These are phyloP conservation scores for Microplitis demolitor DNA, from an alignment of 1,140 invertebrate species.

Conservation along the genomic window DNA sequence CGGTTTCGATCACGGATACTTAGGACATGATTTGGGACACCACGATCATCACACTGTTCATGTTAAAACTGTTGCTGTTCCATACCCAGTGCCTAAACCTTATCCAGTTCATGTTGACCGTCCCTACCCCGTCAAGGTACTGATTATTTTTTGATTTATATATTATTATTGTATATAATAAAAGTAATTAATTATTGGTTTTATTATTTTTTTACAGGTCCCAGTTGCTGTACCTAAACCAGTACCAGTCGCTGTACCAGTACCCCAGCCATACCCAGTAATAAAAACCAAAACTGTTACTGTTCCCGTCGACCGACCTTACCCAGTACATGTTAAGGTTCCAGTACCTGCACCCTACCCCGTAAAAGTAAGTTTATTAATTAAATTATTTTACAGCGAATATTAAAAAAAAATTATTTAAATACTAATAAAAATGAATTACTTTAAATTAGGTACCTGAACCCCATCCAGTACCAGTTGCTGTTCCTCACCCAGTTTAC, in stretches of 20 bases:
- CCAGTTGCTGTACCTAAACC: conserved; percentile 54
- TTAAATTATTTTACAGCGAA: not conserved
- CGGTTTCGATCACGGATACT: conserved; percentile 10
- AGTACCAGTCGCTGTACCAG: conserved; percentile 52
- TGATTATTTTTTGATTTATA: not conserved
- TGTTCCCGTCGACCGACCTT: conserved; percentile 55
- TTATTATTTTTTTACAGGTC: conserved; percentile 39
- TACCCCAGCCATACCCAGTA: conserved; percentile 55
- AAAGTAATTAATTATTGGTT: too few species aligned
- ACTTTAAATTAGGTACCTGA: not conserved
- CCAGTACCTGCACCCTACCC: conserved; percentile 55
- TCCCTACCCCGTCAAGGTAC: conserved; percentile 55
- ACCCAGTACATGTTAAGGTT: conserved; percentile 54
- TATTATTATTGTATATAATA: too few species aligned
- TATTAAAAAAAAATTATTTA: not conserved
- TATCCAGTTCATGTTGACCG: conserved; percentile 54
- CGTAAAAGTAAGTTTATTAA: conserved; percentile 47
- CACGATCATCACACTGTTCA: conserved; percentile 20
- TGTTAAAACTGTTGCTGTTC: conserved; percentile 43
- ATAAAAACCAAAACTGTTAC: conserved; percentile 51
- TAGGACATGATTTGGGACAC: conserved; percentile 15
- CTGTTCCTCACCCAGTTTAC: conserved; percentile 32
- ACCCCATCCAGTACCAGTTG: conserved; percentile 42
- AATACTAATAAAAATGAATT: not conserved
- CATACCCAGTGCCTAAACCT: conserved; percentile 47